Conservation (phyloP, 2,797 vertebrate genomes). For the Macrochelys suwanniensis region DNA sequence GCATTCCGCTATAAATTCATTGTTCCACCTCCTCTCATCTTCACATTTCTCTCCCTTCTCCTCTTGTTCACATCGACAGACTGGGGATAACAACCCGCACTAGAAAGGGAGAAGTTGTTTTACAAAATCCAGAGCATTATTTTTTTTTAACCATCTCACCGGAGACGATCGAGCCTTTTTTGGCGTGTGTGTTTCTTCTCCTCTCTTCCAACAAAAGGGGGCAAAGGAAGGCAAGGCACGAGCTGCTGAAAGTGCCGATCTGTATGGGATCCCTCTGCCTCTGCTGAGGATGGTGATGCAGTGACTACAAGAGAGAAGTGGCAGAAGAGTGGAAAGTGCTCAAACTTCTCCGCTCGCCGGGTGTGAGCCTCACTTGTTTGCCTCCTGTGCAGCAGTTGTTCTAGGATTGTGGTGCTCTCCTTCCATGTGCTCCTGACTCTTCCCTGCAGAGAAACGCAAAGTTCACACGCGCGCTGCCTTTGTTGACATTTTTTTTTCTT, state of each 20-base stretch:
- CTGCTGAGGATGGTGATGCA: slow-evolving; percentile 34
- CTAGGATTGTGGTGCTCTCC: background rate
- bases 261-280: slow-evolving; percentile 37
- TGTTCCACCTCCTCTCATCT: slow-evolving; percentile 88
- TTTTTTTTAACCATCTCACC: slow-evolving; percentile 47
- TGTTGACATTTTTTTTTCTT: slow-evolving; percentile 52
- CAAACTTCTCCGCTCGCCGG: slow-evolving; percentile 70
- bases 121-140: slow-evolving; percentile 54
- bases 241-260: slow-evolving; percentile 38
- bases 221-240: slow-evolving; percentile 36
- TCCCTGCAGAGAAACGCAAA: slow-evolving; percentile 64
- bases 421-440: slow-evolving; percentile 63
- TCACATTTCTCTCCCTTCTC: slow-evolving; percentile 84
- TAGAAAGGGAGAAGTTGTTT: slow-evolving; percentile 65
- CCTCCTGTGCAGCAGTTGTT: slow-evolving; percentile 16
- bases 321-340: slow-evolving; percentile 64
- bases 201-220: slow-evolving; percentile 38
- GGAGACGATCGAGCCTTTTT: slow-evolving; percentile 37
- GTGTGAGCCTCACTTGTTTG: slow-evolving; percentile 30
- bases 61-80: slow-evolving; percentile 82
- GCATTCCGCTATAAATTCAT: slow-evolving; percentile 89
- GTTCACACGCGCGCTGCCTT: slow-evolving; percentile 69
- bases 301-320: slow-evolving; percentile 51
- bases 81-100: slow-evolving; percentile 79
- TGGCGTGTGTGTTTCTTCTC: slow-evolving; percentile 43